Base-by-base conservation (phyloP, 2,888 invertebrate species). In the Aquatica leii region DNA sequence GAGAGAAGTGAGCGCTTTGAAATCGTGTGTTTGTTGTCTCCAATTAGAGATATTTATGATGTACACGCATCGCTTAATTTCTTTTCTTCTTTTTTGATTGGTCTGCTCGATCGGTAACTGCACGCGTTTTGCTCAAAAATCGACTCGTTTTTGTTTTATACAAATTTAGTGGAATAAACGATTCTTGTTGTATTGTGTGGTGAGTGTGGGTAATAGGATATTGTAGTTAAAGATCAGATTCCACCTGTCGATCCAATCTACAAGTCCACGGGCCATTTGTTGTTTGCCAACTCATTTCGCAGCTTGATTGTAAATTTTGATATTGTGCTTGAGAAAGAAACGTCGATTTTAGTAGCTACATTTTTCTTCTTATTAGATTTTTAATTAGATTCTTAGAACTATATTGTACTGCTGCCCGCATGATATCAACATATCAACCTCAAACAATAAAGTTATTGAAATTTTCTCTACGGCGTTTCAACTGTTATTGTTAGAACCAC, bases 11-110 rank as follows among this genome's bases (percentile, higher is more conserved):
- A 73, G 70, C 63, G 71, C 64, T 70, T 70, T 67, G 63, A 65
- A 72, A 73, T 72, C 69, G 71, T 73, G 72, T 73, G 71, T 73
- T 75, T 73, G 73, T 72, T 73, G 70, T 69, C 62, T 69, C 73
- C 76, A 74, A 76, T 76, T 76, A 74, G 65, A 58, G 60, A 66
- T 69, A 65, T 70, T 70, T 70, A 69, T 70, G 71, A 72, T 71
- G 69, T 67, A 71, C 67, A 66, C 37, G 61, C 65, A 58, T 56
- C n/a, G 59, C n/a, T n/a, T n/a, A n/a, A n/a, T n/a, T n/a, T n/a
- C 51, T 58, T 65, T 53, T 40, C 57, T 48, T 57, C 58, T 62
- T 56, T 62, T 62, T 52, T 62, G 56, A 56, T 17, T 20, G 35
- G 37, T 43, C 37, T 62, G 58, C 57, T 62, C 53, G 57, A 52